phyloP scores from a whole-genome alignment of 1,140 invertebrate genomes.

The Ectropis grisescens region DNA sequence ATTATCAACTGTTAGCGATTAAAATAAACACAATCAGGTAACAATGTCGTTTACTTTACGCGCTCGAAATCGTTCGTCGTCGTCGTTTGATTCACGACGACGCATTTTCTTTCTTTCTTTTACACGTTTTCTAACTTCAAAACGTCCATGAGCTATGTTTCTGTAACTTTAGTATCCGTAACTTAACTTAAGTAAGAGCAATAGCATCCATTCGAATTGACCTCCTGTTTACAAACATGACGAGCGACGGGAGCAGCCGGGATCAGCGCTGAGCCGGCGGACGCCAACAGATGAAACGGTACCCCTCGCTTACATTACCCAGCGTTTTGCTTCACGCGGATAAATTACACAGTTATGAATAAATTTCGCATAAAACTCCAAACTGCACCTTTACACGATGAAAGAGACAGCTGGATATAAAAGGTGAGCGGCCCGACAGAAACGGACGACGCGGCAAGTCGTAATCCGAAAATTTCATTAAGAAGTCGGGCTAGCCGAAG shows the following conservation, averaged over 20 bases:
- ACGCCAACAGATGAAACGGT: conserved; percentile 55
- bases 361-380: conserved; percentile 66
- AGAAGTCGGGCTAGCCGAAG: conserved; percentile 58
- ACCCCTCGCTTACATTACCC: conserved; percentile 41
- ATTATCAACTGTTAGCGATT: too few relatives aligned
- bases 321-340: conserved; percentile 51
- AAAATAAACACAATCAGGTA: too few relatives aligned
- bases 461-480: conserved; percentile 69
- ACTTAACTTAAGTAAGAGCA: background rate
- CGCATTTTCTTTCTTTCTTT: too few relatives aligned
- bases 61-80: too few relatives aligned
- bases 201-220: conserved; percentile 19
- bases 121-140: too few relatives aligned
- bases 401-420: conserved; percentile 30
- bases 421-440: conserved; percentile 13
- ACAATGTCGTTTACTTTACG: too few relatives aligned
- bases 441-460: conserved; percentile 30
- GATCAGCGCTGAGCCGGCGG: conserved; percentile 49
- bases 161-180: background rate
- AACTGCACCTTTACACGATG: conserved; percentile 53
- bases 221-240: conserved; percentile 35
- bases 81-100: too few relatives aligned
- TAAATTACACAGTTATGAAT: conserved; percentile 69
- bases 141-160: too few relatives aligned
- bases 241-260: conserved; percentile 40